Evolutionary conservation across 2,888 invertebrate species (phyloP), one percentile per base, ranked within the genome.

Genomic region (Eupithecia subumbrata): DNA sequence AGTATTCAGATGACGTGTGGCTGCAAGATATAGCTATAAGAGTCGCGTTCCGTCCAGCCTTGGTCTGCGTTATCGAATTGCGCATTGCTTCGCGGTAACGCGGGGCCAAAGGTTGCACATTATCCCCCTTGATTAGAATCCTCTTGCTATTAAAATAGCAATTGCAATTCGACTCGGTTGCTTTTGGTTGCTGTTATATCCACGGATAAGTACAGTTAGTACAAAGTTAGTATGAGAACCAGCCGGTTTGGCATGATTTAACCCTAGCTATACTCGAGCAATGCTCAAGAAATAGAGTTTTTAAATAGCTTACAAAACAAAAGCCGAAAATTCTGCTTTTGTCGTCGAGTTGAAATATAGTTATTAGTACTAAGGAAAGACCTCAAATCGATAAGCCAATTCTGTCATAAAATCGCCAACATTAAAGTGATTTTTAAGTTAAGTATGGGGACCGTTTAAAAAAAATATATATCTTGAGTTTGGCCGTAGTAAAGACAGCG

Each of bases 51-150:
- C 85, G 78, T 69, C 69, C 82, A 80, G 76, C 83, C 86, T 84
- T 84, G 85, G 79, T 81, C 81, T 78, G 82, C 82, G 82, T 84
- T 87, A 87, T 88, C 86, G 83, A 79, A 78, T 83, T 81, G 83
- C 86, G 84, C 86, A 87, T 85, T 83, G 85, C 85, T 79, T 85
- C 77, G 77, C 80, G 79, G 82, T 80, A 77, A 76, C 75, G 78
- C 67, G 73, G 60, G 69, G 40, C 71, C 76, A 76, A 76, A 76
- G 76, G 76, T 73, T 68, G 52, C 71, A 52, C 40, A 71, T 72
- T 67, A 67, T 67, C n/a, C 37, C 12, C 22, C 9, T 22, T 22
- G 56, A 22, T 56, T 22, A 56, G 56, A 56, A 56, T 56, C 56
- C 22, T 52, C 56, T 56, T 5, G 56, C 22, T 56, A 56, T 56